Percentiles rank a stretch among this genome's conserved stretches.
Conservation (phyloP, 37 sponge, comb jelly and placozoan species). For the Crambe crambe region DNA sequence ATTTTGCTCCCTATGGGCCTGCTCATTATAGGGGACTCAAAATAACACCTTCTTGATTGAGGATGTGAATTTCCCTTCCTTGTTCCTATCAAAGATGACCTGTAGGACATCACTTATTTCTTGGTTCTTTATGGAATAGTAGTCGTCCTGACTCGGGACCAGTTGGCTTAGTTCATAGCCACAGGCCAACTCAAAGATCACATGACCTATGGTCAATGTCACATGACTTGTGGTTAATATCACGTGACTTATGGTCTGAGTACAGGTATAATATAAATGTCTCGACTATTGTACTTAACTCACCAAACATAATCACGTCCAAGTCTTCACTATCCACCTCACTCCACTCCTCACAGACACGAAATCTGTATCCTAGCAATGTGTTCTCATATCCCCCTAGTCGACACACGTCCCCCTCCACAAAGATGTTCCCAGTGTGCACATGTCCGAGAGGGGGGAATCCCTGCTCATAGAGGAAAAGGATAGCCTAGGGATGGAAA, state of each 20-base stretch:
- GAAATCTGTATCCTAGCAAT: slow-evolving; percentile 52
- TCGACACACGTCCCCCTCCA: slow-evolving; percentile 39
- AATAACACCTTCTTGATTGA: slow-evolving; percentile 4
- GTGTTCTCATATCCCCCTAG: slow-evolving; percentile 62
- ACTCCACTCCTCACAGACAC: slow-evolving; percentile 14
- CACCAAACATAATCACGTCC: slow-evolving; percentile 62
- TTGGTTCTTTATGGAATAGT: background rate
- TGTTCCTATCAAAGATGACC: slow-evolving; percentile 28
- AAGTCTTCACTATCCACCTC: background rate
- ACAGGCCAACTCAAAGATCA: slow-evolving; percentile 62
- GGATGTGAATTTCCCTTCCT: slow-evolving; percentile 1
- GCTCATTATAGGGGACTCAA: background rate
- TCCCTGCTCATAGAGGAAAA: slow-evolving; percentile 43
- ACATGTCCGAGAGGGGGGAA: slow-evolving; percentile 56
- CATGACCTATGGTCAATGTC: slow-evolving; percentile 43
- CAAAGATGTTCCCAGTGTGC: slow-evolving; percentile 66
- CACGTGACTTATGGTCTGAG: background rate
- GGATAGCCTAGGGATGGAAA: slow-evolving; percentile 22
- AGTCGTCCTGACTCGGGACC: slow-evolving; percentile 30
- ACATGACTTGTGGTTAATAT: background rate
- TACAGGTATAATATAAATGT: background rate
- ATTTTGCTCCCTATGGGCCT: too few species aligned
- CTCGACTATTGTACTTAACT: background rate
- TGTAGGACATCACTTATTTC: slow-evolving; percentile 5
- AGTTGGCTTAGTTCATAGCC: slow-evolving; percentile 48